phyloP scores from a whole-genome alignment of 2,797 vertebrate genomes.

The Catostomus latipinnis region DNA sequence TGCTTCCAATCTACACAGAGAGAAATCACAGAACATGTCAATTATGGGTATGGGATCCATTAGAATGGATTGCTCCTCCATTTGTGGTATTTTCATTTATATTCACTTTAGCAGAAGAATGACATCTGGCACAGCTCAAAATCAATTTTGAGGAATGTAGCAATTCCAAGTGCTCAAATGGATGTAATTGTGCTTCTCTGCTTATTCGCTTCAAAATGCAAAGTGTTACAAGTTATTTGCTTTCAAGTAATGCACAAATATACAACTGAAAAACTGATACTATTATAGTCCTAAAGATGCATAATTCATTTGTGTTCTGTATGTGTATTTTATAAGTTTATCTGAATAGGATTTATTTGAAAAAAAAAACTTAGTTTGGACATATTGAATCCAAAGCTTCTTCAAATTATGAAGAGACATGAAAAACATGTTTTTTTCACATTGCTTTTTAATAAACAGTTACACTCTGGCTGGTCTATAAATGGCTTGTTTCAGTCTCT shows the following conservation, averaged over 20 bases:
- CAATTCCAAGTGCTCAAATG: neutral
- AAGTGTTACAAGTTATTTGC: neutral
- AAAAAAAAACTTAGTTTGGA: too few relatives aligned
- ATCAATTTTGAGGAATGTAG: slow-evolving; percentile 5
- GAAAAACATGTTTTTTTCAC: slow-evolving; percentile 54
- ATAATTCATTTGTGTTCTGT: neutral
- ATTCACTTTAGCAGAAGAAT: slow-evolving; percentile 11
- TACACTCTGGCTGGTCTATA: slow-evolving; percentile 55
- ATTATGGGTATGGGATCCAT: neutral
- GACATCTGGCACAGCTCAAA: slow-evolving; percentile 13
- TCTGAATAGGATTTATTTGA: too few relatives aligned
- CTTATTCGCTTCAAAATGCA: neutral
- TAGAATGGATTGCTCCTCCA: neutral
- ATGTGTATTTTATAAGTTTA: too few relatives aligned
- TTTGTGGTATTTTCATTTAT: slow-evolving; percentile 14
- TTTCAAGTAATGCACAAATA: neutral
- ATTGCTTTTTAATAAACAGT: slow-evolving; percentile 76
- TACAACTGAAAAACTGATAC: neutral
- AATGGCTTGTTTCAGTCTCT: slow-evolving; percentile 42
- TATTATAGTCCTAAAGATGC: neutral
- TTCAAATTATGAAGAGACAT: neutral
- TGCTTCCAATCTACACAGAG: neutral
- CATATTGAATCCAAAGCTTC: neutral
- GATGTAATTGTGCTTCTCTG: neutral
- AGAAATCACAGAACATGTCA: slow-evolving; percentile 19